Evolutionary conservation across 92 coral and sea anemone genomes (phyloP).

Genomic region (Porites evermanni): DNA sequence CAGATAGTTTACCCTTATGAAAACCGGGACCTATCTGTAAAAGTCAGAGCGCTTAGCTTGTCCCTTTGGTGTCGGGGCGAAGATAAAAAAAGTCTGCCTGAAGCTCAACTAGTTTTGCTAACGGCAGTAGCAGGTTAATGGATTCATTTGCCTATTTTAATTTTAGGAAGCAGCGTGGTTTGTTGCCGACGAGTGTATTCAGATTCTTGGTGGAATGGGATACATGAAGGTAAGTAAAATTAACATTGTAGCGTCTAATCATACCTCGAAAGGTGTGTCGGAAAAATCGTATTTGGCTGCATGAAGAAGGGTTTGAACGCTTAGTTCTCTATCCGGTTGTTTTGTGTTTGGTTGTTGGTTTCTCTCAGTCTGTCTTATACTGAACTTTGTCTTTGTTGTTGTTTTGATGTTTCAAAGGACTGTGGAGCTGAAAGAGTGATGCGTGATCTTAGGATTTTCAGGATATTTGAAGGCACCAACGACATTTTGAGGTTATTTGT

Average conservation of each 20-base stretch:
- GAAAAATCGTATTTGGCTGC: too few relatives aligned
- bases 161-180: slow-evolving; percentile 95
- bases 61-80: too few relatives aligned
- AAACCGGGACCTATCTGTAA: too few relatives aligned
- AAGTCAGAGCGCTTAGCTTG: too few relatives aligned
- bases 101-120: too few relatives aligned
- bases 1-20: too few relatives aligned
- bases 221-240: slow-evolving; percentile 86
- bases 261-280: too few relatives aligned
- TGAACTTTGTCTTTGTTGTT: neutral
- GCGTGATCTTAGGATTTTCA: slow-evolving; percentile 96
- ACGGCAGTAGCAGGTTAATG: too few relatives aligned
- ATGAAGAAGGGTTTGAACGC: too few relatives aligned
- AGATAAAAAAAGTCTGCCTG: too few relatives aligned
- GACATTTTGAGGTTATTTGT: slow-evolving; percentile 91
- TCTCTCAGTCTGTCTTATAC: neutral
- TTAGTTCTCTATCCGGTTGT: neutral
- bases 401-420: slow-evolving; percentile 59
- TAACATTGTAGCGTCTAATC: too few relatives aligned
- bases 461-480: slow-evolving; percentile 98
- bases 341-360: neutral
- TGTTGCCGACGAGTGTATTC: slow-evolving; percentile 97
- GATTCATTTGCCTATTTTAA: neutral
- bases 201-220: slow-evolving; percentile 98
- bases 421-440: slow-evolving; percentile 95